phyloP scores from a whole-genome alignment of 1,140 invertebrate genomes.

The Chrysoperla carnea region DNA sequence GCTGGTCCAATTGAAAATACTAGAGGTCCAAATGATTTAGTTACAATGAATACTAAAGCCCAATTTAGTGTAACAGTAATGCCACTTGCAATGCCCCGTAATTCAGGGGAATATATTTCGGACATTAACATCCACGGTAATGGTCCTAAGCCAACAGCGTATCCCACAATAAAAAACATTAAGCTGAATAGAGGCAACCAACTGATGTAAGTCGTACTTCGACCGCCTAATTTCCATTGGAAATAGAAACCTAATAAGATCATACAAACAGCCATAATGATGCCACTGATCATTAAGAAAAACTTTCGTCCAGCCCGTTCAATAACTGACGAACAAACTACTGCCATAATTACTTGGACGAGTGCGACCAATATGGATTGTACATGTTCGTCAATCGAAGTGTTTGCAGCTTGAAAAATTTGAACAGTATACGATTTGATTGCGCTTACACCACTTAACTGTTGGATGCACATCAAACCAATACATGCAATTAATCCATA shows the following conservation, averaged over 20 bases:
- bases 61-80: slow-evolving; percentile 66
- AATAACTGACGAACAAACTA: slow-evolving; percentile 47
- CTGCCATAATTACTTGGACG: slow-evolving; percentile 58
- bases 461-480: slow-evolving; percentile 67
- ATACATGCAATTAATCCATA: slow-evolving; percentile 57
- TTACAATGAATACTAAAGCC: slow-evolving; percentile 67
- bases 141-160: slow-evolving; percentile 45
- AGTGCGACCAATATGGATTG: slow-evolving; percentile 60
- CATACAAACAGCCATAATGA: slow-evolving; percentile 45
- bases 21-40: slow-evolving; percentile 43
- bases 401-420: slow-evolving; percentile 59
- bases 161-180: slow-evolving; percentile 30
- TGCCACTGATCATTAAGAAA: slow-evolving; percentile 48
- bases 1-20: slow-evolving; percentile 43
- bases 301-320: slow-evolving; percentile 61
- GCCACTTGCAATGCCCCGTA: slow-evolving; percentile 57
- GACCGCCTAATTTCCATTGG: slow-evolving; percentile 29
- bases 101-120: slow-evolving; percentile 56
- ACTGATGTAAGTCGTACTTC: slow-evolving; percentile 31
- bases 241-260: slow-evolving; percentile 49
- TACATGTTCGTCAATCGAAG: slow-evolving; percentile 35
- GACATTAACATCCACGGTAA: slow-evolving; percentile 70
- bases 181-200: slow-evolving; percentile 39
- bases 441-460: slow-evolving; percentile 67
- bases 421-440: slow-evolving; percentile 70